Base-by-base conservation (phyloP, 2,797 vertebrate species). In the Pantherophis alleghaniensis region DNA sequence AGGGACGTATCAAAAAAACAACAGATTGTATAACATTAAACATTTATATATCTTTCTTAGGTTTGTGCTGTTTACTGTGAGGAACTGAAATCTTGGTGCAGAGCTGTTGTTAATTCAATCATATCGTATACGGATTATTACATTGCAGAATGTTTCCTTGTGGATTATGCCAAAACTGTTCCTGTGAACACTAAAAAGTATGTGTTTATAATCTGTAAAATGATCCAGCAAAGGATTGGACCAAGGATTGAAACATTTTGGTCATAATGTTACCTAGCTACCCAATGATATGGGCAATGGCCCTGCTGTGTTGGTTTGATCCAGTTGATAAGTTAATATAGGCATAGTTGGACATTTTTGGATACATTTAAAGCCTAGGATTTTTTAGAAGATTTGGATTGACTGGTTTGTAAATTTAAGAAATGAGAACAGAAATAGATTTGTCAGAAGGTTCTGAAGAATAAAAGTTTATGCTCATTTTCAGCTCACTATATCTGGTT, bases 31-130 rank as follows among this genome's bases (percentile, higher is more conserved):
- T 24, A 88, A 42, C 42, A 63, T 0, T 92, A 0, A 0, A 2
- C 83, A 2, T 0, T 0, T 88, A 86, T 51, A 28, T 0, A 55
- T 66, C 0, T 93, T 87, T 93, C 95, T 88, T 94, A 98, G 98
- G 90, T 97, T 12, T 98, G 96, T 91, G 97, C 96, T 89, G 97
- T 98, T 83, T 98, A 97, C 92, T 98, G 95, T 74, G 94, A 97
- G 88, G 97, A 98, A 0, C 95, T 97, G 16, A 94, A 93, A 86
- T 96, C 97, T 94, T 98, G 98, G 98, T 98, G 98, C 95, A 96
- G 98, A 94, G 98, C 98, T 0, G 14, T 97, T 57, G 95, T 98
- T 7, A 94, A 97, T 92, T 97, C 98, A 2, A 89, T 97, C 1
- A 9, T 95, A 69, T 94, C 90, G 89, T 97, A 94, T 22, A 94